phyloP scores from a whole-genome alignment of 2,113 vertebrate species.

The Periophthalmus modestus region DNA sequence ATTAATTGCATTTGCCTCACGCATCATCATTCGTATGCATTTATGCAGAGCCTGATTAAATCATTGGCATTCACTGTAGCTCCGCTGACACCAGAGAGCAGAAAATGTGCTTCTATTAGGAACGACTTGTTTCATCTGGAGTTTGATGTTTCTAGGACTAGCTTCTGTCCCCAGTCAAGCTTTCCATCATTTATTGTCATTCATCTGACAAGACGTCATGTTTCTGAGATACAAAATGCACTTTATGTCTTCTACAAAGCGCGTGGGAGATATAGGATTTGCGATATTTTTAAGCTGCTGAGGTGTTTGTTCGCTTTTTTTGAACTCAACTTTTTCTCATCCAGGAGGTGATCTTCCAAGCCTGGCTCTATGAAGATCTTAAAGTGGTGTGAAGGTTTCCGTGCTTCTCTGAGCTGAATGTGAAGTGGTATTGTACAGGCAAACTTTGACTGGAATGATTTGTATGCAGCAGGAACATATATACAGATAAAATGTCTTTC shows the following conservation, averaged over 20 bases:
- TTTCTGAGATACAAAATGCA: slow-evolving; percentile 16
- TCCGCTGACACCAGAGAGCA: slow-evolving; percentile 16
- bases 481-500: slow-evolving; percentile 51
- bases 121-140: slow-evolving; percentile 33
- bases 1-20: slow-evolving; percentile 12
- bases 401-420: slow-evolving; percentile 52
- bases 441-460: slow-evolving; percentile 48
- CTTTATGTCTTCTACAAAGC: slow-evolving; percentile 15
- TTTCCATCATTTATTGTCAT: slow-evolving; percentile 33
- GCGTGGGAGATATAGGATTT: not conserved
- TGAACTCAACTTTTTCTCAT: slow-evolving; percentile 8
- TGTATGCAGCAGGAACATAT: slow-evolving; percentile 61
- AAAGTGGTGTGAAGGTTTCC: slow-evolving; percentile 43
- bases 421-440: slow-evolving; percentile 44
- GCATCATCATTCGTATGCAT: slow-evolving; percentile 42
- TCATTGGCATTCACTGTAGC: slow-evolving; percentile 26
- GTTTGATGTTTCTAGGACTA: slow-evolving; percentile 28
- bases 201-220: slow-evolving; percentile 14
- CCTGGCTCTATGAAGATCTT: slow-evolving; percentile 24
- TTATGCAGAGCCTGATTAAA: slow-evolving; percentile 30
- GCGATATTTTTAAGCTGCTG: not conserved
- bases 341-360: slow-evolving; percentile 34
- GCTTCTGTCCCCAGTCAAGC: slow-evolving; percentile 31
- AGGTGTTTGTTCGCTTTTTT: not conserved
- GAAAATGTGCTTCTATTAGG: slow-evolving; percentile 33